phyloP scores from a whole-genome alignment of 2,888 invertebrate genomes.

The Zygaena filipendulae region DNA sequence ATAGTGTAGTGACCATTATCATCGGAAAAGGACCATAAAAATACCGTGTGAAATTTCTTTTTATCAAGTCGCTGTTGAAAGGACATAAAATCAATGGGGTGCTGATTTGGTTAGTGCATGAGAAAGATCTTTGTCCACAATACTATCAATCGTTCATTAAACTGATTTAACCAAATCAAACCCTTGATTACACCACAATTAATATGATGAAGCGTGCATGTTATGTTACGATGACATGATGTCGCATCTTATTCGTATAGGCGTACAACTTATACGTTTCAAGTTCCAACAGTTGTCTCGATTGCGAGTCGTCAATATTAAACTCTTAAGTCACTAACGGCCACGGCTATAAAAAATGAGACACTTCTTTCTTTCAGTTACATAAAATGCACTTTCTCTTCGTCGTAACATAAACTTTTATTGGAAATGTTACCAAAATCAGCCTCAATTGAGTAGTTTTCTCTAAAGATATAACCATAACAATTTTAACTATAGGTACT shows the following conservation, averaged over 20 bases:
- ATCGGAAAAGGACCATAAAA: too few relatives aligned
- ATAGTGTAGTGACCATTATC: too few relatives aligned
- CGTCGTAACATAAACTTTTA: slow-evolving; percentile 16
- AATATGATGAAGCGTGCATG: slow-evolving; percentile 38
- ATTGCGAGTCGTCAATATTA: slow-evolving; percentile 31
- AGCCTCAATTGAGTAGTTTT: too few relatives aligned
- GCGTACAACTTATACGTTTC: too few relatives aligned
- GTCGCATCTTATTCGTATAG: slow-evolving; percentile 32
- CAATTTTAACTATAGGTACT: too few relatives aligned
- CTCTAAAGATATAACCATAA: too few relatives aligned
- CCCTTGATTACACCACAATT: slow-evolving; percentile 55
- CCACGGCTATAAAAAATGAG: slow-evolving; percentile 41
- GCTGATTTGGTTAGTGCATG: too few relatives aligned
- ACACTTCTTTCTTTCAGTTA: slow-evolving; percentile 45
- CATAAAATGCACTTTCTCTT: slow-evolving; percentile 53
- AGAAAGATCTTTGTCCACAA: slow-evolving; percentile 38
- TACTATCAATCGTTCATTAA: slow-evolving; percentile 46
- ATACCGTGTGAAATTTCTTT: too few relatives aligned
- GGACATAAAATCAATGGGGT: too few relatives aligned
- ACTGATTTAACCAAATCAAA: slow-evolving; percentile 43
- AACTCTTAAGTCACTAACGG: slow-evolving; percentile 31
- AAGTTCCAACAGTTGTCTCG: slow-evolving; percentile 23
- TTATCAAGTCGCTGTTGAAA: too few relatives aligned
- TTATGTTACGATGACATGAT: slow-evolving; percentile 28
- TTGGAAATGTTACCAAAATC: too few relatives aligned